Base-by-base conservation (phyloP, 2,888 invertebrate genomes). In the Ophioninae sp. region DNA sequence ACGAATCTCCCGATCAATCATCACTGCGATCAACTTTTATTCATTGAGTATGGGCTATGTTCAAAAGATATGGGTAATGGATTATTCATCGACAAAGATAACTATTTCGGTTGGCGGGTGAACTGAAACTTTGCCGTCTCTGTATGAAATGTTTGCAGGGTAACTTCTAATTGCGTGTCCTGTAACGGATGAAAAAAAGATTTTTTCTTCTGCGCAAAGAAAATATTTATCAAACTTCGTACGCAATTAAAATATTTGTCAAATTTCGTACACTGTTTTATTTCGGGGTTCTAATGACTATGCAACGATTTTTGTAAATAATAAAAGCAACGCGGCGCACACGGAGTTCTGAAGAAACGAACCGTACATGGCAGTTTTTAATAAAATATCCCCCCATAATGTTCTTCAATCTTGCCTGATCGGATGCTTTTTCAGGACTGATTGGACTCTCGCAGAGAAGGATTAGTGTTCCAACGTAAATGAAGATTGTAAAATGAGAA, bases 391-490 rank as follows among this genome's bases (percentile, higher is more conserved):
- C 17, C 30, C 5, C 13, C 51, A 13, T 10, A 13, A 51, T 51
- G 51, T 51, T 51, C n/a, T n/a, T n/a, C n/a, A n/a, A n/a, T n/a
- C n/a, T n/a, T n/a, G n/a, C n/a, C n/a, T 23, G 51, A 51, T 68
- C 13, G 51, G 23, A 7, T 2, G 30, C 30, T 1, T 30, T 3
- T 30, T 30, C 30, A 30, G 30, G 30, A 30, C 30, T 3, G 30
- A 13, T 68, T 56, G 68, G 63, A 72, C 73, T 64, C 72, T 79
- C 71, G 79, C 63, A 41, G 76, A 79, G 75, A 79, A 76, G 71
- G 79, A 79, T 65, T 76, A 30, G 64, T 73, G 73, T 58, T 75
- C 56, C 64, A 71, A 68, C 37, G 72, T 73, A 68, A 41, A 73
- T 76, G 20, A 63, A 79, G 20, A 76, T 72, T 63, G 69, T 78